Conservation (phyloP, 2,888 invertebrate genomes). For the Andrena dorsata region DNA sequence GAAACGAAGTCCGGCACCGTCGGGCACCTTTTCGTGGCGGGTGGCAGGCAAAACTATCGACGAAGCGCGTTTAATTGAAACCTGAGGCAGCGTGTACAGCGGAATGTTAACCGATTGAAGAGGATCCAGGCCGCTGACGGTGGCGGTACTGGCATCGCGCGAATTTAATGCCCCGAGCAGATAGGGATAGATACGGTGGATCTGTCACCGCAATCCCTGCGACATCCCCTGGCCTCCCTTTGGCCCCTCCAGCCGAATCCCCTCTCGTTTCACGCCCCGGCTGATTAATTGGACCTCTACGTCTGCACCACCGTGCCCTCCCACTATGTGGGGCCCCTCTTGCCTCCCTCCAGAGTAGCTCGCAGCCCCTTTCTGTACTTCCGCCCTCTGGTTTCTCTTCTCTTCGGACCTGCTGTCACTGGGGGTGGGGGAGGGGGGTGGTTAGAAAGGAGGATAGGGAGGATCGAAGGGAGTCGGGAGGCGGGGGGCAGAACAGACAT, state of each 20-base stretch:
- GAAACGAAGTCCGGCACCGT: constrained; percentile 2
- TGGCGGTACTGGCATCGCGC: constrained; percentile 65
- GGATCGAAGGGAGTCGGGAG: constrained; percentile 16
- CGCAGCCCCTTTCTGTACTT: constrained; percentile 43
- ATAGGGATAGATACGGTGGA: constrained; percentile 79
- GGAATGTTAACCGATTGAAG: constrained; percentile 75
- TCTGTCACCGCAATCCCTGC: constrained; percentile 82
- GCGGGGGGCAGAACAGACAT: constrained; percentile 54
- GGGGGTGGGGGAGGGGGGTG: neutral
- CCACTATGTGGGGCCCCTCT: constrained; percentile 12
- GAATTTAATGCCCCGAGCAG: constrained; percentile 78
- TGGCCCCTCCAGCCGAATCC: constrained; percentile 48
- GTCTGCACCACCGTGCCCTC: constrained; percentile 63
- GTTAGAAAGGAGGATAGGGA: constrained; percentile 27
- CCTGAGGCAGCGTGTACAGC: constrained; percentile 63
- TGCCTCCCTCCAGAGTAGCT: constrained; percentile 27
- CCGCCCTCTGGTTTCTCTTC: constrained; percentile 43
- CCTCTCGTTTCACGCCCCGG: constrained; percentile 82
- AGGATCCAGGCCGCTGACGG: constrained; percentile 53
- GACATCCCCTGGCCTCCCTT: constrained; percentile 55
- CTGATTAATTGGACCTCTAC: constrained; percentile 83
- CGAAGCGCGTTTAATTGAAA: constrained; percentile 68
- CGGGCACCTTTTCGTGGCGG: neutral
- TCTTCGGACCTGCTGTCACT: constrained; percentile 27
- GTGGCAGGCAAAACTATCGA: constrained; percentile 7